Evolutionary conservation across 1,140 invertebrate species (phyloP), one percentile per base, ranked within the genome.

Genomic region (Eciton burchellii): DNA sequence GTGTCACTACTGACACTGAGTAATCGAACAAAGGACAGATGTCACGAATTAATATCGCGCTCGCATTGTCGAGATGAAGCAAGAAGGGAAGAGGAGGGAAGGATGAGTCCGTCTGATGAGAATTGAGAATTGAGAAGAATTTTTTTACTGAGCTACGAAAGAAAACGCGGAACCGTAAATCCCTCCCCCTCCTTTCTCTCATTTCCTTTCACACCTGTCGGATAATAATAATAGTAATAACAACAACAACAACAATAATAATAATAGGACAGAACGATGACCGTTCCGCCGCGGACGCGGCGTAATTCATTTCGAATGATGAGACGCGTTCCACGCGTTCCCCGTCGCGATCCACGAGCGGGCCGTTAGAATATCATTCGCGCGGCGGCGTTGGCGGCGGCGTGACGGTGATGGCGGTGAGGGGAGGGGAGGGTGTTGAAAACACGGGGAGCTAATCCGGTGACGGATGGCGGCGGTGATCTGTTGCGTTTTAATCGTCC

Each of bases 381-480:
- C 57, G 8, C 19, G 1, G 57, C 35, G 21, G 26, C n/a, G n/a
- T n/a, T n/a, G n/a, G n/a, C n/a, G n/a, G n/a, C n/a, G n/a, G n/a
- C n/a, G n/a, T n/a, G n/a, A n/a, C n/a, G n/a, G n/a, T n/a, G n/a
- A n/a, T n/a, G n/a, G n/a, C 16, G 71, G 71, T 43, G 70, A 45
- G 43, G 54, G 54, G 29, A 60, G 21, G 35, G 56, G 14, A 6
- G 24, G 47, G 62, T n/a, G n/a, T 49, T 59, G 79, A 81, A 84
- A 84, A 83, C 54, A 49, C 56, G 52, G 24, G n/a, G 45, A 56
- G 74, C 71, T 86, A 87, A 87, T 84, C 85, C 81, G 74, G 71
- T 87, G 85, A 87, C 82, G 81, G 62, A 87, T 83, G 52, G 57
- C 74, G 70, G 26, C 73, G 63, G 84, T 66, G 84, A 84, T 82